A percentile compares a stretch with the other conserved stretches of the same genome.
phyloP scores from a whole-genome alignment of 2,797 vertebrate genomes.

The Eptatretus atami region DNA sequence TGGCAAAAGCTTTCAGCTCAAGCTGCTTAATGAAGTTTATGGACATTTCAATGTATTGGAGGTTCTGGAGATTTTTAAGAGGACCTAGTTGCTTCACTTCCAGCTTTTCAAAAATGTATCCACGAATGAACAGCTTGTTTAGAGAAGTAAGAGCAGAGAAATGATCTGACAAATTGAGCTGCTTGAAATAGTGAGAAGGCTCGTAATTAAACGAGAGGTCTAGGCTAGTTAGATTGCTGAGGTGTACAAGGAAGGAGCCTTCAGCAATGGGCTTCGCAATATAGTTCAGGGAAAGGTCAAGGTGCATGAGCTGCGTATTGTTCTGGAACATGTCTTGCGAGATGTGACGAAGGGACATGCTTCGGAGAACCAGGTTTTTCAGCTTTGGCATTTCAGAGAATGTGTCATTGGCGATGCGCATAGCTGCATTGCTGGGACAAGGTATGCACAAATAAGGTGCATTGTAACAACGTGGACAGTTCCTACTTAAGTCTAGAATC shows the following conservation, averaged over 20 bases:
- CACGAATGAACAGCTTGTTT: slow-evolving; percentile 11
- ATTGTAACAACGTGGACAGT: slow-evolving; percentile 47
- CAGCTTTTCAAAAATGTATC: slow-evolving; percentile 14
- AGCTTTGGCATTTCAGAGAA: slow-evolving; percentile 17
- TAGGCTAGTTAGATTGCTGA: slow-evolving; percentile 10
- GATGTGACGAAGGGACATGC: slow-evolving; percentile 10
- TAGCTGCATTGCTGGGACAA: slow-evolving; percentile 18
- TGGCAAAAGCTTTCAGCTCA: slow-evolving; percentile 8
- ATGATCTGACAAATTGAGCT: slow-evolving; percentile 9
- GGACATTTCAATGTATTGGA: slow-evolving; percentile 10
- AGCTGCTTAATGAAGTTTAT: slow-evolving; percentile 13
- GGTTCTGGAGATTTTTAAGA: slow-evolving; percentile 4
- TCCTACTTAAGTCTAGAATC: slow-evolving; percentile 26
- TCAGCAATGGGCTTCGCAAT: not conserved
- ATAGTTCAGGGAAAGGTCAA: slow-evolving; percentile 12
- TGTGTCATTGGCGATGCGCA: slow-evolving; percentile 14
- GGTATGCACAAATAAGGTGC: slow-evolving; percentile 31
- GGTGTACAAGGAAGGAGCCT: slow-evolving; percentile 8
- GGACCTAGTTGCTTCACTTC: slow-evolving; percentile 4
- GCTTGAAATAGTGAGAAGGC: slow-evolving; percentile 11
- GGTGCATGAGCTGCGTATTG: slow-evolving; percentile 9
- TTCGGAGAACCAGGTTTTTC: slow-evolving; percentile 15
- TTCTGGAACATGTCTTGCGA: slow-evolving; percentile 10
- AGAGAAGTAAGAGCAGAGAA: slow-evolving; percentile 10
- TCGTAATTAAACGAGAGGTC: slow-evolving; percentile 14